phyloP scores from a whole-genome alignment of 2,888 invertebrate species.

The Corythucha ciliata region DNA sequence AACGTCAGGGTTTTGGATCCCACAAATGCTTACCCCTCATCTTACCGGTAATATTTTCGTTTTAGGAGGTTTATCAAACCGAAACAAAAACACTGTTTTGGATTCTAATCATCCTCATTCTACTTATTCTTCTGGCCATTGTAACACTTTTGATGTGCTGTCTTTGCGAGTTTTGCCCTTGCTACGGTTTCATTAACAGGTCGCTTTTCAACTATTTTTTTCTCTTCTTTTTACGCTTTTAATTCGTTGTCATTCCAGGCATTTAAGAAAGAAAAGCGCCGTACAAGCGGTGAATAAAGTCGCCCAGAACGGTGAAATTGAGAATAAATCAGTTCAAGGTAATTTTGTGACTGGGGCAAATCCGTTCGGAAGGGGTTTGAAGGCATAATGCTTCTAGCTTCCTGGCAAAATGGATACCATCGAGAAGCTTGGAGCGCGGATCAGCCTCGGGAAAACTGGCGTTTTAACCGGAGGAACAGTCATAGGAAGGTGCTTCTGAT shows the following conservation, averaged over 20 bases:
- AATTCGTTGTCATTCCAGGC: constrained; percentile 13
- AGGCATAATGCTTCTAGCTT: too few species aligned
- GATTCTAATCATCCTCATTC: constrained; percentile 65
- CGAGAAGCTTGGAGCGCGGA: constrained; percentile 81
- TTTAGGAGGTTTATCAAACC: constrained; percentile 59
- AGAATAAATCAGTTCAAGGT: constrained; percentile 58
- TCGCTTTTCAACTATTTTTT: too few species aligned
- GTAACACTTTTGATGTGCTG: constrained; percentile 69
- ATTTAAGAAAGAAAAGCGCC: constrained; percentile 24
- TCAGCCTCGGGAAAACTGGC: constrained; percentile 54
- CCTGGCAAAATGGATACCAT: constrained; percentile 54
- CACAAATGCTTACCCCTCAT: too few species aligned
- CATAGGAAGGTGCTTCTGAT: constrained; percentile 32
- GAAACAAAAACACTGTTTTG: constrained; percentile 64
- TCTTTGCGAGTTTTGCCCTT: constrained; percentile 75
- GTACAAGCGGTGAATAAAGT: constrained; percentile 16
- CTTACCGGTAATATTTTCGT: neutral
- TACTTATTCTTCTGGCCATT: constrained; percentile 62
- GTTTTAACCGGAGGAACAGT: constrained; percentile 57
- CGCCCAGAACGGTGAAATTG: constrained; percentile 15
- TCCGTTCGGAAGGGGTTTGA: too few species aligned
- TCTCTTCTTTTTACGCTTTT: too few species aligned
- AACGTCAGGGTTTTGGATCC: too few species aligned
- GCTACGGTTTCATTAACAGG: constrained; percentile 47
- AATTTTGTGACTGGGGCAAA: too few species aligned